Conservation (phyloP, 2,888 invertebrate species). For the Rhingia rostrata region DNA sequence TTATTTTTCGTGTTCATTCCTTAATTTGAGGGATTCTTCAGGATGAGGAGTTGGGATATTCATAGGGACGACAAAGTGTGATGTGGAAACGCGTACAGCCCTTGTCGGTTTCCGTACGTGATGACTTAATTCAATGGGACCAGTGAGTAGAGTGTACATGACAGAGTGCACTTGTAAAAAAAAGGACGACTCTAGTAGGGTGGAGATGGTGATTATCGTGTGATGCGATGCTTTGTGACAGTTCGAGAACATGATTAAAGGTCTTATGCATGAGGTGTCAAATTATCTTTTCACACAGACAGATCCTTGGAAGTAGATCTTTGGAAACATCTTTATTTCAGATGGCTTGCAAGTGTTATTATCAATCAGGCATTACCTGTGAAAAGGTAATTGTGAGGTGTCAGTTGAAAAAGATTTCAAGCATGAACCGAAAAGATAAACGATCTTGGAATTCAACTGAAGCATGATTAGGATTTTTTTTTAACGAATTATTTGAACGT, state of each 20-base stretch:
- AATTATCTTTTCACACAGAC: slow-evolving; percentile 19
- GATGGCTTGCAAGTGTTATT: too few relatives aligned
- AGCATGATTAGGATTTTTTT: too few relatives aligned
- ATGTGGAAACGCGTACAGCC: slow-evolving; percentile 31
- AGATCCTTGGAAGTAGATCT: not conserved
- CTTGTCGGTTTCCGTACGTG: slow-evolving; percentile 36
- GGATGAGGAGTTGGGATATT: slow-evolving; percentile 1
- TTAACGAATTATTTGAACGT: too few relatives aligned
- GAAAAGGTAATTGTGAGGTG: too few relatives aligned
- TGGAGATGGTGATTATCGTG: not conserved
- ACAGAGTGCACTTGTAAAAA: slow-evolving; percentile 46
- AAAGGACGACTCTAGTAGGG: slow-evolving; percentile 10
- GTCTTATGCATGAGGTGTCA: slow-evolving; percentile 18
- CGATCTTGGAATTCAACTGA: too few relatives aligned
- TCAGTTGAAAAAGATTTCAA: too few relatives aligned
- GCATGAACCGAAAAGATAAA: too few relatives aligned
- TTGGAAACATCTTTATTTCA: not conserved
- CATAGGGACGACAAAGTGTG: slow-evolving; percentile 4
- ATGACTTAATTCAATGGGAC: slow-evolving; percentile 63
- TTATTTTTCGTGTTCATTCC: slow-evolving; percentile 36
- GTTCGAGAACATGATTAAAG: slow-evolving; percentile 51
- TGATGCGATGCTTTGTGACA: slow-evolving; percentile 36
- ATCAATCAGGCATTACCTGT: too few relatives aligned
- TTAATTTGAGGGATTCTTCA: slow-evolving; percentile 51
- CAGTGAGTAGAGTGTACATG: slow-evolving; percentile 33